Evolutionary conservation across 2,888 invertebrate genomes (phyloP), one percentile per base, ranked within the genome.

Genomic region (Invenusta paracnida): DNA sequence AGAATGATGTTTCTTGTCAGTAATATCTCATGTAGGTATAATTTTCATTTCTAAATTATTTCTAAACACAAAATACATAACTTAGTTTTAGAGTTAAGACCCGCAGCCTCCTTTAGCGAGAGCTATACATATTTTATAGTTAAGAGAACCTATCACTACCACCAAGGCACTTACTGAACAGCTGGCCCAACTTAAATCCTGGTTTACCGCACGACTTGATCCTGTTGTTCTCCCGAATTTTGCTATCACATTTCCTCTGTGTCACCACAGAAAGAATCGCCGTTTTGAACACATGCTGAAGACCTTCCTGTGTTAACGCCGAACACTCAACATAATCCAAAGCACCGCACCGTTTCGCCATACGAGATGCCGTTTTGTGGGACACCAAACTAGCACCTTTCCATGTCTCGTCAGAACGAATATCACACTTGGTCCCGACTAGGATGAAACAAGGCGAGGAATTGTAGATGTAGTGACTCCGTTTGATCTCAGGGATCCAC

Each of bases 201-300:
- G n/a, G n/a, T n/a, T n/a, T n/a, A n/a, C n/a, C n/a, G n/a, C n/a
- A n/a, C n/a, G n/a, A n/a, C n/a, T n/a, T n/a, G n/a, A n/a, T n/a
- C n/a, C n/a, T n/a, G n/a, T n/a, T n/a, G n/a, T n/a, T n/a, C n/a
- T n/a, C n/a, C n/a, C n/a, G n/a, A n/a, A n/a, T n/a, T n/a, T n/a
- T n/a, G 25, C 25, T 13, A 13, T 23, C 25, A 73, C 73, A 23
- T 25, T n/a, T n/a, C 17, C 11, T 2, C 27, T 73, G 5, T 23
- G 5, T 73, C 25, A 5, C 23, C 27, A 73, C 11, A n/a, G 25
- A 13, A 23, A 13, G 17, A 73, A 96, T 96, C 89, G 96, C 96
- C 89, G 95, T 94, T 92, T 96, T 96, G 91, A 96, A 96, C 28
- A 96, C 96, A 90, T 96, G 95, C 91, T 97, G 97, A 88, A 97